Base-by-base conservation (phyloP, 2,113 vertebrate species). In the Toxotes chatareus region DNA sequence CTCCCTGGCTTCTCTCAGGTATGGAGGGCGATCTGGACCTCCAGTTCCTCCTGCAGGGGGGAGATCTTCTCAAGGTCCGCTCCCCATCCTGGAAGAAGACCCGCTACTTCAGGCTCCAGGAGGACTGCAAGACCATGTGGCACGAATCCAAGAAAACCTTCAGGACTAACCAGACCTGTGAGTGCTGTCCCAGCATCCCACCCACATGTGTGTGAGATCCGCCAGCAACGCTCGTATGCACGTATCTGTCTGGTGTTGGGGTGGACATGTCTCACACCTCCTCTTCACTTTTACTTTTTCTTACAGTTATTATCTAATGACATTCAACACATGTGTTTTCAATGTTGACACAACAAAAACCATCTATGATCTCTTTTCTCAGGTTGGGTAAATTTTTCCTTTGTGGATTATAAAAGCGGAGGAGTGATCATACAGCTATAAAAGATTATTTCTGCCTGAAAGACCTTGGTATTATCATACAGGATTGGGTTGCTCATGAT, bases 51-150 rank as follows among this genome's bases (percentile, higher is more conserved):
- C 91, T 99, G 86, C 93, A 93, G n/a, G 98, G 98, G 8, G 94
- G 96, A 71, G 95, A 97, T 17, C 96, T 99, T 42, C 93, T 97
- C 7, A 99, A 99, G 89, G 96, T 99, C 21, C 97, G 96, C 66
- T 99, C 98, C 1, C 44, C 68, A 12, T 96, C 96, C 3, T 99
- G 98, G 98, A 96, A 96, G 83, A 97, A 96, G 82, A 95, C 94
- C 4, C 88, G 98, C 10, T 97, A 94, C 92, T 98, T 96, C 80
- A 98, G 96, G 88, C 93, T 99, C 9, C 96, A 97, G 89, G 98
- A 99, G 12, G 98, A 99, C 94, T 99, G 98, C 91, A 97, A 96
- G 90, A 99, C 98, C n/a, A 93, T 99, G 89, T 99, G 97, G 97
- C 96, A 96, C 8, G 96, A 99, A 71, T 99, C 98, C 0, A 96